Evolutionary conservation across 2,888 invertebrate species (phyloP), one percentile per base, ranked within the genome.

Genomic region (Phytoseiulus persimilis): DNA sequence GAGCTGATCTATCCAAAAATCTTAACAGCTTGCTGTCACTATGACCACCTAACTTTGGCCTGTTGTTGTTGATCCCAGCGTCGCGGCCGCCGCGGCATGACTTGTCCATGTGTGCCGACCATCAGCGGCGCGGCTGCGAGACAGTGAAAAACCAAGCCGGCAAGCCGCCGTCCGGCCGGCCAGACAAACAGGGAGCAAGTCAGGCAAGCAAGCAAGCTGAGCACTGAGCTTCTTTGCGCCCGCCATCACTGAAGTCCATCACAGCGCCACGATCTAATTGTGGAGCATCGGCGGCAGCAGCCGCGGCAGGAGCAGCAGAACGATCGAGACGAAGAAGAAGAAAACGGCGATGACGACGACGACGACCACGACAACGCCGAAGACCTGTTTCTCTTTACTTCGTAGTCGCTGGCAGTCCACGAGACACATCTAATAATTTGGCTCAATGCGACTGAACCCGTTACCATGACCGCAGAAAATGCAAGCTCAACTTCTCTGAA

Each of bases 161-260:
- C 65, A 14, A 23, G 5, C 9, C 5, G 65, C 5, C 65, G 65
- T 11, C 65, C 65, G 65, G 65, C 1, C 39, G 9, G 39, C 3
- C 39, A 39, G 39, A 39, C 39, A 39, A 9, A 39, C 39, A 39
- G 39, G 39, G 39, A 39, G 39, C 39, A 39, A 39, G 39, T 39
- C 39, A 39, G 39, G 39, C 39, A 39, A 18, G 18, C 65, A 28
- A 18, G 65, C 39, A 39, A 39, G 65, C 65, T 23, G 14, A 65
- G 65, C 65, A 65, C 65, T 65, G 65, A 65, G 65, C 65, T 65
- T 65, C 65, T 65, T 65, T 65, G 65, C 65, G 65, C 65, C 65
- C 65, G 65, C 65, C 65, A 65, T 65, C 65, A 65, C 65, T 65
- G 65, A 65, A 65, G 65, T 65, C 65, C 65, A 65, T 65, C 65